Base-by-base conservation (phyloP, 2,113 vertebrate genomes). In the Parotia lawesii region DNA sequence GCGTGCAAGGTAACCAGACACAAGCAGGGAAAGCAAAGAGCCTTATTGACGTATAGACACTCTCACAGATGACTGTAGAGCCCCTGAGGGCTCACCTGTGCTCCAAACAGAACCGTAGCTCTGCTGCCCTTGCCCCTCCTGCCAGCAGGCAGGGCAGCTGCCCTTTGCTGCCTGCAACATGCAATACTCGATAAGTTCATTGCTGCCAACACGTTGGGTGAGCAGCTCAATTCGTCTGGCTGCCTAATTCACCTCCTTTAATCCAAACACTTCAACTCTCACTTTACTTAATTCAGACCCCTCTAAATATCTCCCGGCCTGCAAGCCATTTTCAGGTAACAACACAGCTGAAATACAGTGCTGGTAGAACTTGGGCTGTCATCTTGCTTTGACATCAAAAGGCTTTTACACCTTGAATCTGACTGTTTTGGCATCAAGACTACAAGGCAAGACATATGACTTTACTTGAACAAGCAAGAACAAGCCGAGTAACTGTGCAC, bases 1-100 rank as follows among this genome's bases (percentile, higher is more conserved):
- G 27, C 0, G 0, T 35, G 14, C 50, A 15, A 51, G 65, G 22
- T 16, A 33, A 35, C 15, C 7, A 29, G 33, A 16, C 5, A 42
- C 3, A 47, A 47, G 13, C 21, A 83, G 31, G 42, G 27, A 47
- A 56, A 82, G 14, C 15, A 47, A 15, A 58, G 40, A 77, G 24
- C 19, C 33, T 54, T 31, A 5, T 5, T 19, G 37, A 4, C 47
- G 10, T 24, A 24, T 0, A n/a, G 51, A 35, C 11, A 10, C 8
- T 31, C 48, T 72, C 22, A 53, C 6, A 76, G 42, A 25, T 15
- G 27, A 10, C 12, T 3, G 1, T 16, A 19, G 65, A 72, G 38
- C 29, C 38, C 20, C 23, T 14, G n/a, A 69, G 18, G 31, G 50
- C 7, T 48, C 28, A 15, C 14, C n/a, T 53, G 75, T 31, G 17